phyloP scores from a whole-genome alignment of 1,140 invertebrate species.

The Plutomurus gul region DNA sequence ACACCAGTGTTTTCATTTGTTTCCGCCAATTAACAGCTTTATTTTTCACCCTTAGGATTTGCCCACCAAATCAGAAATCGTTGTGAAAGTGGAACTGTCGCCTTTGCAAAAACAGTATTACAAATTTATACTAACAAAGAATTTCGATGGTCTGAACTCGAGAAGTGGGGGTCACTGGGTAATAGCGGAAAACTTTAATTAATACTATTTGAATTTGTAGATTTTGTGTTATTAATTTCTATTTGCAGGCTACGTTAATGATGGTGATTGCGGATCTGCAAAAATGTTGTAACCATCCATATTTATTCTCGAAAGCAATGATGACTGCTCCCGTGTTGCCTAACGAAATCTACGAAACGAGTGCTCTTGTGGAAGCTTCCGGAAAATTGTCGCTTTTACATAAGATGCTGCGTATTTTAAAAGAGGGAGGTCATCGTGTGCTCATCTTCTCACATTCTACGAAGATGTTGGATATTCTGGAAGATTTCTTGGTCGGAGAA shows the following conservation, averaged over 20 bases:
- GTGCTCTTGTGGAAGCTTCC: slow-evolving; percentile 88
- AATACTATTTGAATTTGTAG: slow-evolving; percentile 99
- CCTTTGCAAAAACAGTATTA: slow-evolving; percentile 99
- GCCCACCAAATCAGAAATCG: slow-evolving; percentile 99
- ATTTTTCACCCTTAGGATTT: too few species aligned
- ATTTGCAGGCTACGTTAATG: slow-evolving; percentile 76
- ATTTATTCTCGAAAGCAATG: slow-evolving; percentile 93
- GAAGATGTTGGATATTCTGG: slow-evolving; percentile 98
- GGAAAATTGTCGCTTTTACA: slow-evolving; percentile 94
- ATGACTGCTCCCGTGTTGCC: slow-evolving; percentile 85
- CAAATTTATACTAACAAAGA: slow-evolving; percentile 97
- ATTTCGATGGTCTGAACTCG: slow-evolving; percentile 97
- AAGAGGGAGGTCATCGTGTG: slow-evolving; percentile 92
- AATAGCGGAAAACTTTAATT: slow-evolving; percentile 80
- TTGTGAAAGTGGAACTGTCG: slow-evolving; percentile 95
- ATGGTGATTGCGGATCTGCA: slow-evolving; percentile 99
- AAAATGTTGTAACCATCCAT: slow-evolving; percentile 99
- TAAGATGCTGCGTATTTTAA: slow-evolving; percentile 91
- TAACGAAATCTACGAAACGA: slow-evolving; percentile 86
- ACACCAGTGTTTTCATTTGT: too few species aligned
- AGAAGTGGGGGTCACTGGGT: slow-evolving; percentile 77
- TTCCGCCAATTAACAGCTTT: too few species aligned
- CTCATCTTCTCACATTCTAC: slow-evolving; percentile 99
- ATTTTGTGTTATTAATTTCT: slow-evolving; percentile 64
- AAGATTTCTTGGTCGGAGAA: slow-evolving; percentile 97